Evolutionary conservation across 2,113 vertebrate genomes (phyloP).

Genomic region (Labrus mixtus): DNA sequence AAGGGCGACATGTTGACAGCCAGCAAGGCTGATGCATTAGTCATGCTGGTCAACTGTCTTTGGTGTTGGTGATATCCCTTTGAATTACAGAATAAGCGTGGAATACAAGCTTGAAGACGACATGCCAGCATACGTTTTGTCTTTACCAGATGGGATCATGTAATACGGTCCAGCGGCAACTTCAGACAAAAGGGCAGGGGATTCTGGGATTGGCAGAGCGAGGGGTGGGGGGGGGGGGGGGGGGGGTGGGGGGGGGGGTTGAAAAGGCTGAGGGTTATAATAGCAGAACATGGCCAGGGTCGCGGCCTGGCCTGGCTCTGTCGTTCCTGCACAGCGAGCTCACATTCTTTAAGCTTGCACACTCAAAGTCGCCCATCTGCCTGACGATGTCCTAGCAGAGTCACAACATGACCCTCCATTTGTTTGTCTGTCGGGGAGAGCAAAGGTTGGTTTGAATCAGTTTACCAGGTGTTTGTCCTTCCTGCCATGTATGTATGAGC

Average conservation of each 20-base stretch:
- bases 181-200: constrained; percentile 21
- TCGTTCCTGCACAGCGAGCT: constrained; percentile 54
- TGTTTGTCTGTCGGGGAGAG: constrained; percentile 38
- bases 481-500: neutral
- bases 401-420: constrained; percentile 18
- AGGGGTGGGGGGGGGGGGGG: neutral
- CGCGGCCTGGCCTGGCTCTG: constrained; percentile 55
- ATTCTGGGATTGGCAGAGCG: constrained; percentile 19
- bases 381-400: constrained; percentile 1
- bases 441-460: constrained; percentile 40
- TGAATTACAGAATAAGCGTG: constrained; percentile 48
- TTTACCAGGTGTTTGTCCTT: constrained; percentile 27
- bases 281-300: constrained; percentile 74
- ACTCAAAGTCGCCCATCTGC: constrained; percentile 40
- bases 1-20: constrained; percentile 68
- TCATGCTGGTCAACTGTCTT: constrained; percentile 52
- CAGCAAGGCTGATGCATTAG: constrained; percentile 63
- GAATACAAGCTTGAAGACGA: constrained; percentile 37
- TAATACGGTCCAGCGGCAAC: constrained; percentile 7
- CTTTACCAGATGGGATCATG: constrained; percentile 28
- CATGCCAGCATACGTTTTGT: constrained; percentile 15
- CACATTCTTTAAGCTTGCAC: constrained; percentile 55
- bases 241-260: constrained; percentile 5
- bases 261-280: constrained; percentile 65
- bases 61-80: constrained; percentile 38